These are phyloP conservation scores for Callipepla californica DNA, from an alignment of 2,113 vertebrate genomes.

Conservation along the genomic window DNA sequence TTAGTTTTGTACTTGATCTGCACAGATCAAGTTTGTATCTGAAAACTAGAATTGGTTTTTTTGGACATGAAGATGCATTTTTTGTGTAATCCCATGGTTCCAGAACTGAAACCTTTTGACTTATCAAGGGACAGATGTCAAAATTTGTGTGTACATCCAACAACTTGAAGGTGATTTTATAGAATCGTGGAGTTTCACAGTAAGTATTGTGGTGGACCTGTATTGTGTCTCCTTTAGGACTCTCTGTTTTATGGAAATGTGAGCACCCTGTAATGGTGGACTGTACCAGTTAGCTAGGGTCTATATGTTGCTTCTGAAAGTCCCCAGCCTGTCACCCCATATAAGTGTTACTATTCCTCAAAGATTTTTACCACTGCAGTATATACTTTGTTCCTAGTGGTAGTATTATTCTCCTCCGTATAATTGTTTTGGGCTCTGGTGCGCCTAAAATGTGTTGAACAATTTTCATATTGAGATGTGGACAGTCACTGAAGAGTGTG, in stretches of 20 bases:
- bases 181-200: not conserved
- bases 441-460: not conserved
- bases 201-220: not conserved
- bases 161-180: not conserved
- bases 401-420: rapidly evolving
- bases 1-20: not conserved
- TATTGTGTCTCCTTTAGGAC: not conserved
- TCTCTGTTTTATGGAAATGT: not conserved
- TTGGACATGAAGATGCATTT: not conserved
- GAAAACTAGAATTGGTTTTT: not conserved
- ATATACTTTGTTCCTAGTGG: not conserved
- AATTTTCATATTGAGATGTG: not conserved
- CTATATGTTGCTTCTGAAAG: not conserved
- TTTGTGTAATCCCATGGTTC: not conserved
- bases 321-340: not conserved
- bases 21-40: not conserved
- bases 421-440: not conserved
- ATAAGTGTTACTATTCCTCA: not conserved
- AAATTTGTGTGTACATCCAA: not conserved
- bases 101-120: not conserved
- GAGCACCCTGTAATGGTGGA: not conserved
- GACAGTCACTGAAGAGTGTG: not conserved
- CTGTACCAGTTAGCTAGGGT: not conserved
- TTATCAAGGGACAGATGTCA: not conserved
- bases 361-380: rapidly evolving